Evolutionary conservation across 2,888 invertebrate genomes (phyloP).

Genomic region (Scotopteryx bipunctaria): DNA sequence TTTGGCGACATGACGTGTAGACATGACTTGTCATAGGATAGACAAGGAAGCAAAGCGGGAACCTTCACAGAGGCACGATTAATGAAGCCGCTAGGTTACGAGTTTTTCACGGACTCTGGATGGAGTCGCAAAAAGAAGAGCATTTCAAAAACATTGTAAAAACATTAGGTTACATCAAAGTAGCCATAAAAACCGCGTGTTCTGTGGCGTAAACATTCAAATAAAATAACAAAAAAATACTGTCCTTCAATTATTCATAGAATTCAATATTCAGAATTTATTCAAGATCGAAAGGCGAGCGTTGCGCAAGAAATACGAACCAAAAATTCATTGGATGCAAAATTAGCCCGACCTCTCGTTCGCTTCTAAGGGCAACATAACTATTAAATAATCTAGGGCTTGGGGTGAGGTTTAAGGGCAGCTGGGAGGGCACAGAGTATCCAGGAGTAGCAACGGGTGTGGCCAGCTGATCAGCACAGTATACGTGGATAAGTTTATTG

Average conservation of each 20-base stretch:
- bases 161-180: too few species aligned
- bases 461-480: conserved; percentile 65
- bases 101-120: too few species aligned
- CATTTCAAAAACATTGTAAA: too few species aligned
- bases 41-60: too few species aligned
- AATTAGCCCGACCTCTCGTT: conserved; percentile 17
- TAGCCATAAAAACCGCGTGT: background rate
- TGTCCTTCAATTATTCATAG: conserved; percentile 6
- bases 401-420: conserved; percentile 23
- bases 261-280: conserved; percentile 23
- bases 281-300: conserved; percentile 7
- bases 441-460: conserved; percentile 52
- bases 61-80: too few species aligned
- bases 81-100: too few species aligned
- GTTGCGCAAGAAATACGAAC: conserved; percentile 8
- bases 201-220: background rate
- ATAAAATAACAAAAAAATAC: background rate
- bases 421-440: conserved; percentile 17
- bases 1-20: too few species aligned
- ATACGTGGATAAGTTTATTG: conserved; percentile 52
- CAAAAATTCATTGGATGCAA: conserved; percentile 20
- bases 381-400: conserved; percentile 10
- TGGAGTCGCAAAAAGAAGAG: too few species aligned
- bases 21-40: too few species aligned
- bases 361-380: conserved; percentile 1